Base-by-base conservation (phyloP, 92 coral and sea anemone species). In the Phenganax marumi region DNA sequence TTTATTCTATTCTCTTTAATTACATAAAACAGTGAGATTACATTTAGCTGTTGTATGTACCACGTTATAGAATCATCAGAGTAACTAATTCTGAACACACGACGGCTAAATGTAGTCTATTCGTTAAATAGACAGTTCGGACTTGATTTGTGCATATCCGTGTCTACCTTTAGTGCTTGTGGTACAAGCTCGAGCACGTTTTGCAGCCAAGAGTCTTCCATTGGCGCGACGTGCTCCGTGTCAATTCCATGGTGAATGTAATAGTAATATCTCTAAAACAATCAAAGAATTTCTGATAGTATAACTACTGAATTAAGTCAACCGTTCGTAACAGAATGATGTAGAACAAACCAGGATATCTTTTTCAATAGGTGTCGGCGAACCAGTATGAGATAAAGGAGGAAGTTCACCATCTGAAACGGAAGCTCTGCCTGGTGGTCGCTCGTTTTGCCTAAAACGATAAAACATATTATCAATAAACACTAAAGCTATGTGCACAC, bases 171-270 rank as follows among this genome's bases (percentile, higher is more conserved):
- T 76, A 95, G 85, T 47, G 89, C 86, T 65, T 87, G 85, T 21
- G 98, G 98, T 21, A 95, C 98, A 80, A 95, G 91, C 73, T 91
- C 89, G 22, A 95, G 85, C 60, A 95, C 98, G 81, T 95, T 93
- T 68, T 95, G 96, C 22, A 95, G 86, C 98, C 98, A 95, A 33
- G 97, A 92, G 66, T 95, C 98, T 70, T 95, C 98, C 98, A 95
- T 95, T 61, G 98, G 98, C 46, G 98, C 98, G 63, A 95, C 98
- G 88, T 95, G 98, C 73, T 95, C 98, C 52, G 98, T 95, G 86
- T 95, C 98, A 43, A 95, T 95, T 21, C 98, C 98, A 80, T 95
- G 91, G 72, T 95, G 97, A 74, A 95, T 95, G 89, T 95, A 95
- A 56, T 92, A 95, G 73, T 92, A 91, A 77, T 95, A 95, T 12